Evolutionary conservation across 2,888 invertebrate species (phyloP), one percentile per base, ranked within the genome.

Genomic region (Carabus problematicus): DNA sequence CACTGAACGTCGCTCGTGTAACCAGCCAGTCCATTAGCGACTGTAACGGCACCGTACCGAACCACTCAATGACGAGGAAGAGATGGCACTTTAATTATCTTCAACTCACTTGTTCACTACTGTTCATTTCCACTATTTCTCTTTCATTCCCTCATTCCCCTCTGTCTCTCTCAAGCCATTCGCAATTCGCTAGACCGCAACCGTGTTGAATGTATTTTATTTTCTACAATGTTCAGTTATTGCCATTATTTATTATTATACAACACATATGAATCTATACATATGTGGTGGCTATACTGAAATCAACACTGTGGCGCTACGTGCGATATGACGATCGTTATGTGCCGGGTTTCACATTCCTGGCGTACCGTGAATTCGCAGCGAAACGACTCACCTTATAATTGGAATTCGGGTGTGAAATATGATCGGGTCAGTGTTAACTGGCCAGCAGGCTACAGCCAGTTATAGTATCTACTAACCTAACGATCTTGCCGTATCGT

Each of bases 31-130:
- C 52, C 52, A 52, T 52, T 49, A 49, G 12, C 16, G 40, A 29
- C n/a, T 52, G 52, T 54, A 54, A 54, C 29, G 49, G 11, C 12
- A 12, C 52, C 9, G 11, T 16, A 49, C 12, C 49, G 18, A n/a
- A 49, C 55, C 56, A 56, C 64, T 64, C 64, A 64, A 56, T 64
- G 64, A 64, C 43, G 64, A 64, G 43, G 52, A 64, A 64, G 64
- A 66, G 59, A 66, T 66, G 66, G 49, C 58, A 58, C 56, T 66
- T 66, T 66, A 66, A 66, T 66, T 66, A 66, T 66, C 66, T 66
- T 43, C 43, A 49, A 42, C 40, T 39, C n/a, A n/a, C n/a, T n/a
- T n/a, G n/a, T n/a, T 40, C 29, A 58, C 49, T 49, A 4, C 6
- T 12, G 29, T 29, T 29, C 29, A 29, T 29, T 29, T 29, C 9